Conservation (phyloP, 2,797 vertebrate species). For the Platyrinchus mystaceus region DNA sequence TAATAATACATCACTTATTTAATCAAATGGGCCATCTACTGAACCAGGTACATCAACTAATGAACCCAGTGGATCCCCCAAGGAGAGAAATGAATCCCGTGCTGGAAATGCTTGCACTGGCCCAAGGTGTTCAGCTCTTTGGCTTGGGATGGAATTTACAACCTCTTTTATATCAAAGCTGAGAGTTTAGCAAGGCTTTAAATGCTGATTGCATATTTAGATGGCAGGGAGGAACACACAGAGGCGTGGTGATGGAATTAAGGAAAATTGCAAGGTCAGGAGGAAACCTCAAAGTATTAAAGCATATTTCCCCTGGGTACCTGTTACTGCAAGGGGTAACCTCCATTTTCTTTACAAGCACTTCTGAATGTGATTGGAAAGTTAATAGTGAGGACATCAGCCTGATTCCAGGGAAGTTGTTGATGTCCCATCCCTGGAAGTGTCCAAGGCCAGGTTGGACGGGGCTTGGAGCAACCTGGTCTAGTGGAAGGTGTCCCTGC, state of each 20-base stretch:
- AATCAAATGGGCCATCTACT: constrained; percentile 11
- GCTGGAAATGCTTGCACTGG: neutral
- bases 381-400: neutral
- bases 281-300: neutral
- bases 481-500: neutral
- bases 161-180: neutral
- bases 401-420: neutral
- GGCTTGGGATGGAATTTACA: neutral
- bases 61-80: neutral
- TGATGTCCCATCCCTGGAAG: neutral
- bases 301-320: neutral
- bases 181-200: neutral
- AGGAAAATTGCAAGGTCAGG: neutral
- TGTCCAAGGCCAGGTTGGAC: neutral
- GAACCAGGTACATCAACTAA: constrained; percentile 21
- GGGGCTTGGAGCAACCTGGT: neutral
- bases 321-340: neutral
- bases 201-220: neutral
- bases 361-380: neutral
- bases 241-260: neutral
- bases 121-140: neutral
- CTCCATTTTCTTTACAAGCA: neutral
- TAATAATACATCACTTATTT: neutral
- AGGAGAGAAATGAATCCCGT: neutral
- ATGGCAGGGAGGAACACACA: neutral